Conservation (phyloP, 2,888 invertebrate genomes). For the Kryphioiulus occultus region DNA sequence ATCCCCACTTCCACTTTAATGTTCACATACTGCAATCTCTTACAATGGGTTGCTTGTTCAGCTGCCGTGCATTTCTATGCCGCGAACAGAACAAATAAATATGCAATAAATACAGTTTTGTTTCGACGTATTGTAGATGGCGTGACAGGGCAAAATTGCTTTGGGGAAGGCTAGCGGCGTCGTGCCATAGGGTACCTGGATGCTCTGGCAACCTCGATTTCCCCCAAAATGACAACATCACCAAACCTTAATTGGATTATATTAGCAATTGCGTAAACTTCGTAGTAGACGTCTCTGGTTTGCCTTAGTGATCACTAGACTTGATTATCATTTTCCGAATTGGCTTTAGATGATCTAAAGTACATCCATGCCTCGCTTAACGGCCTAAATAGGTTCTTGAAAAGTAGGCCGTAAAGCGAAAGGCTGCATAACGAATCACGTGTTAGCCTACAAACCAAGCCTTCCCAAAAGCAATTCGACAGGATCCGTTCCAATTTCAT, state of each 20-base stretch:
- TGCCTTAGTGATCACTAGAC: too few species aligned
- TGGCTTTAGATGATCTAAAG: neutral
- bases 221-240: neutral
- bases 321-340: neutral
- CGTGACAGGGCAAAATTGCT: neutral
- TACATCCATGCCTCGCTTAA: too few species aligned
- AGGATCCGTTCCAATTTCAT: too few species aligned
- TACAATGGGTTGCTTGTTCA: conserved; percentile 20
- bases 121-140: neutral
- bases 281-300: too few species aligned
- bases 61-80: conserved; percentile 7
- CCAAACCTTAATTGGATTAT: neutral
- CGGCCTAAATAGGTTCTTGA: too few species aligned
- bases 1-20: conserved; percentile 3
- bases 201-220: neutral
- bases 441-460: too few species aligned
- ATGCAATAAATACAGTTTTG: neutral
- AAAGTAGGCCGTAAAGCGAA: too few species aligned
- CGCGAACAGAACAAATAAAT: neutral
- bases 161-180: neutral
- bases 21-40: neutral
- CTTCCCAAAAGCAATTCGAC: too few species aligned
- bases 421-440: too few species aligned
- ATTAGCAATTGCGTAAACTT: neutral
- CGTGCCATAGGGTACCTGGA: neutral